Base-by-base conservation (phyloP, 1,140 invertebrate species). In the Apis laboriosa region DNA sequence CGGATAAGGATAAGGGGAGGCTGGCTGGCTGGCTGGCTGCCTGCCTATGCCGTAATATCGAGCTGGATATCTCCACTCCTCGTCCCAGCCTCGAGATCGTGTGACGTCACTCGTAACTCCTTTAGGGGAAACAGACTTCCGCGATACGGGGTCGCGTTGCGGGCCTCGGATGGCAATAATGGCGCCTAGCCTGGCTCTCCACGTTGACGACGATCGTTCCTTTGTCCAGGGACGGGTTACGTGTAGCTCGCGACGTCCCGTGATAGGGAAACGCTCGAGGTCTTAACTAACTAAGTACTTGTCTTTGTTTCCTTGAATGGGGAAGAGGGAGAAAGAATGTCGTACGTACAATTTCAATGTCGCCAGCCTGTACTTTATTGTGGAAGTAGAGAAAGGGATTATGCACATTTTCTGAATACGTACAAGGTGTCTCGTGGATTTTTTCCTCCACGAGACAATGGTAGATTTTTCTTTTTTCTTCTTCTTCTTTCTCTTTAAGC, bases 101-200 rank as follows among this genome's bases (percentile, higher is more conserved):
- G 55, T 80, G 72, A 80, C 83, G 77, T 80, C 58, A 58, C 76
- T 66, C 76, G 56, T 67, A 28, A 67, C 49, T 66, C 79, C 76
- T 84, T 84, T 84, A 75, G 68, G 71, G 71, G 74, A 84, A 79
- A 85, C 53, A 28, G 34, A 58, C 76, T 86, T 84, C 76, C 84
- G 76, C 70, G 63, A 85, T 81, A 74, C 55, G 34, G 34, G 13
- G 8, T 56, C 12, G 24, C 19, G 19, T n/a, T 8, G 58, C 34
- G 34, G 34, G 5, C 24, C 17, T 34, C 8, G 51, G 19, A n/a
- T 5, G 58, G 76, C 43, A 28, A 56, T 77, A 56, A 67, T 43
- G 64, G 53, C 49, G 19, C 19, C 15, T 58, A 49, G 34, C 34
- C 34, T 43, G 43, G 7, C 28, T 63, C 49, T 43, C 9, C 24